Conservation (phyloP, 2,888 invertebrate genomes). For the Brachynemurus nebulosus region DNA sequence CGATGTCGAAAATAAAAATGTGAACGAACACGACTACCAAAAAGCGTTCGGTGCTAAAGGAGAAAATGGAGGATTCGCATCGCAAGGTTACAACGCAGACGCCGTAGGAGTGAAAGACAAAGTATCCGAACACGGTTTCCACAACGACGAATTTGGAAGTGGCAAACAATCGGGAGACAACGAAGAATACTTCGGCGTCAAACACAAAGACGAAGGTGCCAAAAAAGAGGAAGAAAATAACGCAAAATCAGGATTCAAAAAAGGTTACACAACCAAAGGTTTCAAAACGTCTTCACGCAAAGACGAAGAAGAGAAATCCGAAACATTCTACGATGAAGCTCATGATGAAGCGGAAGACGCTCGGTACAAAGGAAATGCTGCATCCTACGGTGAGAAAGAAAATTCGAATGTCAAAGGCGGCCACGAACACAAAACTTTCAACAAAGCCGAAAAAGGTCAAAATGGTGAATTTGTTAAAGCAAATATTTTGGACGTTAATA, state of each 20-base stretch:
- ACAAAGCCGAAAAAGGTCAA: slow-evolving; percentile 41
- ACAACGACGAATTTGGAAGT: slow-evolving; percentile 40
- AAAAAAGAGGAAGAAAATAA: slow-evolving; percentile 41
- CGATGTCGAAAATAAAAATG: slow-evolving; percentile 41
- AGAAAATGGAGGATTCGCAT: slow-evolving; percentile 39
- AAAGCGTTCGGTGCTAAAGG: slow-evolving; percentile 40
- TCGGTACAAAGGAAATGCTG: slow-evolving; percentile 39
- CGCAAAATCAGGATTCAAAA: slow-evolving; percentile 44
- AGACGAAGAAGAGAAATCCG: slow-evolving; percentile 49
- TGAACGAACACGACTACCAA: slow-evolving; percentile 39
- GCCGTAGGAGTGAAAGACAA: slow-evolving; percentile 31
- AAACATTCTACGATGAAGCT: slow-evolving; percentile 49
- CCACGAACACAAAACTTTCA: slow-evolving; percentile 42
- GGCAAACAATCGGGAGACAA: slow-evolving; percentile 45
- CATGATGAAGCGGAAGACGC: slow-evolving; percentile 48
- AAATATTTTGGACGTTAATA: slow-evolving; percentile 41
- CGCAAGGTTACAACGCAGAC: slow-evolving; percentile 41
- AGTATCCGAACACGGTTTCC: slow-evolving; percentile 37
- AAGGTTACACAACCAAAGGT: slow-evolving; percentile 51
- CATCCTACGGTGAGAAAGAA: slow-evolving; percentile 42
- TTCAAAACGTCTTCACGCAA: slow-evolving; percentile 51
- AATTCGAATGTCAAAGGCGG: slow-evolving; percentile 44
- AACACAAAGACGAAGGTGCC: slow-evolving; percentile 41
- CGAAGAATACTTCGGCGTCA: slow-evolving; percentile 42
- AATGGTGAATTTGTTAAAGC: slow-evolving; percentile 43